These are phyloP conservation scores for Pseudomugil tenellus DNA, from an alignment of 2,797 vertebrate species.

Conservation along the genomic window DNA sequence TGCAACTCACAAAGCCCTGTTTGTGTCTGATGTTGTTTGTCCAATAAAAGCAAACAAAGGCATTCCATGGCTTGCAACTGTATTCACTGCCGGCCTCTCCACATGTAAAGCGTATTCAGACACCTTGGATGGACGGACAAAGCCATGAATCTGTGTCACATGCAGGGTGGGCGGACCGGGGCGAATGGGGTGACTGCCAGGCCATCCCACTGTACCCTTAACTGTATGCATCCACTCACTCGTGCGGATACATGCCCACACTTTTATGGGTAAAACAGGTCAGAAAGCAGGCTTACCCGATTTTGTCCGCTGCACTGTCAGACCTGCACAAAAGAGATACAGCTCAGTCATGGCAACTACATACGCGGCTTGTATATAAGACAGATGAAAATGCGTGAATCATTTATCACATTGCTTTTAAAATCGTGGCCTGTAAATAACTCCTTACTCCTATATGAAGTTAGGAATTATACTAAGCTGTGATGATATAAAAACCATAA, in stretches of 20 bases:
- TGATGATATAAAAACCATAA: no score
- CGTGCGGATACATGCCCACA: background rate
- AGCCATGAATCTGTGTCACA: conserved; percentile 64
- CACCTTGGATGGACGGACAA: conserved; percentile 70
- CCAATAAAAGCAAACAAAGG: conserved; percentile 81
- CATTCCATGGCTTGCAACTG: conserved; percentile 85
- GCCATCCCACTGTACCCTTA: conserved; percentile 25
- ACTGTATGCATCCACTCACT: conserved; percentile 13
- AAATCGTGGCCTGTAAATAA: no score
- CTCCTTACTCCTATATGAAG: no score
- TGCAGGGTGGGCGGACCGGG: conserved; percentile 35
- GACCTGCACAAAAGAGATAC: conserved; percentile 67
- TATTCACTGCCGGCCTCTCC: conserved; percentile 74
- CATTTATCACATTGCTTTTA: no score
- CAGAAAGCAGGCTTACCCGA: conserved; percentile 71
- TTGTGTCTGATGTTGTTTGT: conserved; percentile 75
- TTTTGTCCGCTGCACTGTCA: conserved; percentile 83
- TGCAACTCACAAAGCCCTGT: conserved; percentile 69
- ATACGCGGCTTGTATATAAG: background rate
- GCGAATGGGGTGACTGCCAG: conserved; percentile 57
- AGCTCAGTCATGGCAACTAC: conserved; percentile 19
- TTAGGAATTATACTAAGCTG: no score
- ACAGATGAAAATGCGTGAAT: no score
- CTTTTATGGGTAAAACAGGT: background rate
- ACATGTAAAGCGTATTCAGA: conserved; percentile 72